These are phyloP conservation scores for Oreortyx pictus DNA, from an alignment of 2,797 vertebrate species.

Conservation along the genomic window DNA sequence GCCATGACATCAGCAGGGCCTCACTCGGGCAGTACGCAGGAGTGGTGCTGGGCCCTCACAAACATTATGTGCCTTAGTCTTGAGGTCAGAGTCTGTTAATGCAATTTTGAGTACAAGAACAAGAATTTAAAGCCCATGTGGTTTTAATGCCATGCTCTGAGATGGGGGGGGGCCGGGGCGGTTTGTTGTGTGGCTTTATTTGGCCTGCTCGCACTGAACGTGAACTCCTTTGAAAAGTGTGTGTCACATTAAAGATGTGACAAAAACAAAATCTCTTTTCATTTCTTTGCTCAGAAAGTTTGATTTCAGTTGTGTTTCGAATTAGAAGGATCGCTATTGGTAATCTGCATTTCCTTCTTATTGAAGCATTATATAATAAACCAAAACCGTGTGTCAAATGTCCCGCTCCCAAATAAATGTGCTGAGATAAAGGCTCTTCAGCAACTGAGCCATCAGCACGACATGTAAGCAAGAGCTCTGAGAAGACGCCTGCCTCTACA, in stretches of 20 bases:
- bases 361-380: constrained; percentile 59
- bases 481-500: constrained; percentile 20
- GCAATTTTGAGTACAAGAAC: constrained; percentile 72
- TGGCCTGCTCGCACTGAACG: constrained; percentile 33
- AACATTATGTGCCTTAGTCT: constrained; percentile 62
- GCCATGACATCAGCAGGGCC: constrained; percentile 58
- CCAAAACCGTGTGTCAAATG: constrained; percentile 60
- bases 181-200: not conserved
- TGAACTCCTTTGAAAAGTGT: not conserved
- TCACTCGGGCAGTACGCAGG: constrained; percentile 31
- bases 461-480: constrained; percentile 12
- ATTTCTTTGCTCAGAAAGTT: constrained; percentile 44
- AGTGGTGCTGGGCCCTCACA: constrained; percentile 48
- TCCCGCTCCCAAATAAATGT: constrained; percentile 35
- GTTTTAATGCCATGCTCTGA: constrained; percentile 63
- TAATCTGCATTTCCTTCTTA: constrained; percentile 62
- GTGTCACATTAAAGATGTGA: not conserved
- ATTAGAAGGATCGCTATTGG: constrained; percentile 54
- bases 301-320: constrained; percentile 52
- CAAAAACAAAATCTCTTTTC: not conserved
- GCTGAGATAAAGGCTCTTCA: constrained; percentile 40
- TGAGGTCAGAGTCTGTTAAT: constrained; percentile 77
- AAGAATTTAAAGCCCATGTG: constrained; percentile 68
- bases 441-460: constrained; percentile 15
- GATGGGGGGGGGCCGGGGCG: not conserved